phyloP scores from a whole-genome alignment of 1,140 invertebrate genomes.

The Achroia grisella region DNA sequence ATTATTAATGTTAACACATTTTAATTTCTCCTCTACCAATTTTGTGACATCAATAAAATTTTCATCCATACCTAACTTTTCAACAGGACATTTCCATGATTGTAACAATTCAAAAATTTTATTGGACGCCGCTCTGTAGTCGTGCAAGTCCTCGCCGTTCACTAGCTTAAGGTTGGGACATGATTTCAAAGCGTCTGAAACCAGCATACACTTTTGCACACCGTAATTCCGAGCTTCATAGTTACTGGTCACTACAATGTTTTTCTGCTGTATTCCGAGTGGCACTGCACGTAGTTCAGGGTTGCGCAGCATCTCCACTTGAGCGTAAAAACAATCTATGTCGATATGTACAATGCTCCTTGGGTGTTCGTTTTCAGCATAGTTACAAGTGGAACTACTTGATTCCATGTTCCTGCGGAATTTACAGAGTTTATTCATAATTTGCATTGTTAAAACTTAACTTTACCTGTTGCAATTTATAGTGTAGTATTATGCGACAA shows the following conservation, averaged over 20 bases:
- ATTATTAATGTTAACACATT: slow-evolving; percentile 35
- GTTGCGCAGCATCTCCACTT: slow-evolving; percentile 84
- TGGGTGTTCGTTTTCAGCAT: slow-evolving; percentile 66
- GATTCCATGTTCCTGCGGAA: slow-evolving; percentile 67
- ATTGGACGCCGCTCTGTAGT: slow-evolving; percentile 81
- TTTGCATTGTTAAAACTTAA: slow-evolving; percentile 58
- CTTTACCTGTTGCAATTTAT: slow-evolving; percentile 54
- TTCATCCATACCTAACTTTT: slow-evolving; percentile 87
- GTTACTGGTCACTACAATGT: slow-evolving; percentile 86
- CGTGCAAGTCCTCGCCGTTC: slow-evolving; percentile 84
- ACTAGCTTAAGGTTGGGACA: slow-evolving; percentile 82
- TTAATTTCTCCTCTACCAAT: slow-evolving; percentile 74
- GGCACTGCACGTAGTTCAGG: slow-evolving; percentile 78
- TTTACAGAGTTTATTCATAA: slow-evolving; percentile 51
- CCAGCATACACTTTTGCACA: slow-evolving; percentile 82
- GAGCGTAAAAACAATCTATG: slow-evolving; percentile 88
- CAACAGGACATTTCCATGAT: slow-evolving; percentile 80
- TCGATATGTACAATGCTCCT: slow-evolving; percentile 84
- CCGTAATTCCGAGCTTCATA: slow-evolving; percentile 83
- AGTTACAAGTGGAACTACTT: slow-evolving; percentile 49
- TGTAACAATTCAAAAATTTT: slow-evolving; percentile 80
- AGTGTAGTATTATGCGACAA: slow-evolving; percentile 26
- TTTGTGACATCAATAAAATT: slow-evolving; percentile 85
- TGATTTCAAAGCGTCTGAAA: slow-evolving; percentile 78
- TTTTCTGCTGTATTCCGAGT: slow-evolving; percentile 86